phyloP scores from a whole-genome alignment of 2,113 vertebrate genomes.

The Lynx canadensis region DNA sequence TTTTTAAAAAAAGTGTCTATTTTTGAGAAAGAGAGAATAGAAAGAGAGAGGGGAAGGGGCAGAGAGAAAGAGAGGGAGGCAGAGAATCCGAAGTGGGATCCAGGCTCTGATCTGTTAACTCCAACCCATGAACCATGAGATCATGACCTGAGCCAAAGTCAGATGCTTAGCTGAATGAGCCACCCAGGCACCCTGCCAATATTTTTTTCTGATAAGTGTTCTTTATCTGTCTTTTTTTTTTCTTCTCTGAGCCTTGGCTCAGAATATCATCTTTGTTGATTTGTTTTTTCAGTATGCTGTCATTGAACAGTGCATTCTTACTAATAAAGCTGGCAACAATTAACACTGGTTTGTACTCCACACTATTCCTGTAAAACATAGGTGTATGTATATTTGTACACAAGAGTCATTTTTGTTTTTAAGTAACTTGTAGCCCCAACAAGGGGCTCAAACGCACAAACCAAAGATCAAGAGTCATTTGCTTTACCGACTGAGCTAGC shows the following conservation, averaged over 20 bases:
- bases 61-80: too few species aligned
- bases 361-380: background rate
- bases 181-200: too few species aligned
- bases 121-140: too few species aligned
- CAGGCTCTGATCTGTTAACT: too few species aligned
- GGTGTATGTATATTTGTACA: background rate
- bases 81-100: too few species aligned
- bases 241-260: background rate
- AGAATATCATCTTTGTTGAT: background rate
- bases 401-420: background rate
- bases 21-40: too few species aligned
- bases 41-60: too few species aligned
- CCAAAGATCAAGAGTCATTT: background rate
- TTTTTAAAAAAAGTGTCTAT: too few species aligned
- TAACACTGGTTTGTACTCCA: background rate
- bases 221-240: background rate
- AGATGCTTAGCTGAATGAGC: too few species aligned
- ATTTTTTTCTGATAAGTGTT: background rate
- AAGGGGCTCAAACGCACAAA: background rate
- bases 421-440: background rate
- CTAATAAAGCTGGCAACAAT: background rate
- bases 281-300: background rate
- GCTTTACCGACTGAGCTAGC: background rate
- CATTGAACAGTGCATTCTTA: background rate
- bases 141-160: too few species aligned